Evolutionary conservation across 2,888 invertebrate species (phyloP).

Genomic region (Cryptocheilus praepositus): DNA sequence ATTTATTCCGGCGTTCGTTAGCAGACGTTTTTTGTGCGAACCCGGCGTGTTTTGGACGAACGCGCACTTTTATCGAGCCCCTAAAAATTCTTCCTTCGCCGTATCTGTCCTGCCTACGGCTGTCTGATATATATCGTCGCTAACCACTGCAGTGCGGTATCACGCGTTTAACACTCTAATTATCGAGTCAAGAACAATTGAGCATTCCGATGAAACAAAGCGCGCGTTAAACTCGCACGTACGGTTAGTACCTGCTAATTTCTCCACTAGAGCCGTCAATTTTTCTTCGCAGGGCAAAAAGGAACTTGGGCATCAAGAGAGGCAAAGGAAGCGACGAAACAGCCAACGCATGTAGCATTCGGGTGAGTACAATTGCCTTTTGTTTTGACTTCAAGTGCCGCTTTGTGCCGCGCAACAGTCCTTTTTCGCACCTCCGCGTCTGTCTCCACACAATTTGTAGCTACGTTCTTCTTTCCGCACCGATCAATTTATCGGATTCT

Average conservation of each 20-base stretch:
- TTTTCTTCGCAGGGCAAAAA: constrained; percentile 34
- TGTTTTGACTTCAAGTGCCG: background rate
- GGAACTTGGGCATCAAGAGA: constrained; percentile 35
- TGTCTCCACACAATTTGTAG: too few species aligned
- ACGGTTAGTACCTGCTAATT: background rate
- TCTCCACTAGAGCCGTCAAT: background rate
- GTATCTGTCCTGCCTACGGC: background rate
- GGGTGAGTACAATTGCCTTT: constrained; percentile 41
- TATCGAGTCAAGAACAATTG: background rate
- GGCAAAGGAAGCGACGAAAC: constrained; percentile 46
- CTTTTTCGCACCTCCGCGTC: too few species aligned
- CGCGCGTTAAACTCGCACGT: background rate
- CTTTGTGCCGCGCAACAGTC: too few species aligned
- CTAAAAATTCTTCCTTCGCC: too few species aligned
- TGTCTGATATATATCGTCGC: background rate
- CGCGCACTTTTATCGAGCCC: too few species aligned
- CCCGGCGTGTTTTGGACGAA: too few species aligned
- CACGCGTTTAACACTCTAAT: too few species aligned
- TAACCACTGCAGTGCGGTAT: background rate
- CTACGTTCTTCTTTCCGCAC: too few species aligned
- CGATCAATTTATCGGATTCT: background rate
- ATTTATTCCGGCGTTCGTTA: too few species aligned
- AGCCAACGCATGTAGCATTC: constrained; percentile 57
- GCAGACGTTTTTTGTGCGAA: too few species aligned
- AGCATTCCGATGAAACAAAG: background rate